Percentiles rank a stretch among this genome's conserved stretches.
phyloP scores from a whole-genome alignment of 2,113 vertebrate species.

The Perca flavescens region DNA sequence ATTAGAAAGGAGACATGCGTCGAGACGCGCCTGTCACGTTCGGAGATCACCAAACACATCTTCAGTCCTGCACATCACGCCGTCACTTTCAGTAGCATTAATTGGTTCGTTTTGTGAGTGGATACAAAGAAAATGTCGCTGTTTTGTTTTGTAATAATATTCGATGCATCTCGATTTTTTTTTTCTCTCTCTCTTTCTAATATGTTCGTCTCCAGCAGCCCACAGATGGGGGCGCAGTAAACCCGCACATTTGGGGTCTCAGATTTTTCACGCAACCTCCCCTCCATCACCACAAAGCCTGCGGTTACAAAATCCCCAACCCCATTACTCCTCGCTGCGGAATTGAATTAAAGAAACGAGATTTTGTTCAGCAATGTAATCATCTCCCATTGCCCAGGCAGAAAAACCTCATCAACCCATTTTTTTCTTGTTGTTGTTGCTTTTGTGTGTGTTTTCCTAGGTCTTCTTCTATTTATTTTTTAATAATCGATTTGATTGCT shows the following conservation, averaged over 20 bases:
- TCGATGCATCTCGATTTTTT: conserved; percentile 15
- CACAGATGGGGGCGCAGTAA: conserved; percentile 75
- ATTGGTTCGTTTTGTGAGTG: neutral
- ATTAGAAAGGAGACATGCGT: conserved; percentile 14
- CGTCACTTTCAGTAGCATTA: neutral
- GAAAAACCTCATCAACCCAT: neutral
- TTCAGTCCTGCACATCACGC: conserved; percentile 18
- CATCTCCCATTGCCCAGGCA: neutral
- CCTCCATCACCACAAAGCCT: conserved; percentile 56
- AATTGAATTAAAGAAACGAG: conserved; percentile 30
- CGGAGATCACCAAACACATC: conserved; percentile 41
- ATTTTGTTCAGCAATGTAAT: conserved; percentile 3
- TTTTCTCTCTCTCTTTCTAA: too few species aligned
- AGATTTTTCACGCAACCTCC: conserved; percentile 48
- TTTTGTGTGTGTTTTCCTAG: neutral
- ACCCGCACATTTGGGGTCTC: conserved; percentile 59
- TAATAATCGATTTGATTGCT: conserved; percentile 42
- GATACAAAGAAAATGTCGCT: neutral
- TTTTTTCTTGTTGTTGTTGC: neutral
- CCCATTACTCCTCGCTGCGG: conserved; percentile 24
- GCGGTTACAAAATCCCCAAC: conserved; percentile 49
- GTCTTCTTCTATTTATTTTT: neutral
- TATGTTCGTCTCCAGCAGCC: conserved; percentile 29
- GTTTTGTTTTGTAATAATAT: neutral
- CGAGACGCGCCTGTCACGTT: conserved; percentile 37